Evolutionary conservation across 2,888 invertebrate species (phyloP), one percentile per base, ranked within the genome.

Genomic region (Andrena bucephala): DNA sequence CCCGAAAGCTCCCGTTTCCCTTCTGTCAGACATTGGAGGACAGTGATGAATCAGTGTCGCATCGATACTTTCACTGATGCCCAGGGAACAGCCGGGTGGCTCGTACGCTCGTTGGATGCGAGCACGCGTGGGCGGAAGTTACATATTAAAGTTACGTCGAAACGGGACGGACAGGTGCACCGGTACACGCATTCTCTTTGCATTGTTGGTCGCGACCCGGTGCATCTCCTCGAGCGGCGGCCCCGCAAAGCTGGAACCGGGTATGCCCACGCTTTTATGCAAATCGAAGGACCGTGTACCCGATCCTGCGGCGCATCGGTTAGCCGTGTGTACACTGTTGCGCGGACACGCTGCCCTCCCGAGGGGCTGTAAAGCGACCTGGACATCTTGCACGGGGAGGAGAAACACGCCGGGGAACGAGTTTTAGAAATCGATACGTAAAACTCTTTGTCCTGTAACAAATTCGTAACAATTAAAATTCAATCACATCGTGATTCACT

Each of bases 121-220:
- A 67, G 60, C 48, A 65, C 66, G 84, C 69, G 88, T 87, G 77
- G 88, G 85, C 88, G 89, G 87, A 90, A 88, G 88, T 90, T 87
- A 82, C 84, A 85, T 83, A 83, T 84, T 86, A 83, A 84, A 84
- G 83, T 86, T 85, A 84, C 85, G 82, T 87, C 84, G 82, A 85
- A 83, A 6, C 81, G 67, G 69, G 82, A 85, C 74, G 69, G 67
- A 82, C 86, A 85, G 84, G 83, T 82, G 82, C 77, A 66, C 75
- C 75, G 78, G 77, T 83, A 78, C 60, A 63, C 74, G 71, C 73
- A 59, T 75, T 80, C 75, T 62, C 77, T 62, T 77, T 71, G 71
- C 76, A 84, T 84, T 84, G 84, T 88, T 72, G 67, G 69, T 59
- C 71, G 68, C 81, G 48, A 69, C 65, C 68, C 57, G 68, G 10